Evolutionary conservation across 2,113 vertebrate species (phyloP), one percentile per base, ranked within the genome.

Genomic region (Nanorana parkeri): DNA sequence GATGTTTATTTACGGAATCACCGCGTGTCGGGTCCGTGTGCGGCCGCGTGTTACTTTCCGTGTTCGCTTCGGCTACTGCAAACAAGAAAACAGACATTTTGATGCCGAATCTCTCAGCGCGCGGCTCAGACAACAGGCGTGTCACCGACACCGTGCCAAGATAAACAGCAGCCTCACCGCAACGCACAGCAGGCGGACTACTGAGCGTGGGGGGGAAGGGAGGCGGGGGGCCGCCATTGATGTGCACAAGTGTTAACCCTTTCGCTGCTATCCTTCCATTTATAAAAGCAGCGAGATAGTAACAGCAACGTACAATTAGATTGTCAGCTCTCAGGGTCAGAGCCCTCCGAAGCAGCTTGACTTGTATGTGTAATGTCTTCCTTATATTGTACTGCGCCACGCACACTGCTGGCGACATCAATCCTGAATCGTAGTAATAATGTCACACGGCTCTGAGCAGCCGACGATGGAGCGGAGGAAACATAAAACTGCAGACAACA

Each of bases 121-220:
- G 86, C 85, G 87, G 87, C 89, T 90, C 87, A 87, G 88, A 88
- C 86, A 87, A 86, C 88, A 91, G 89, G 90, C 86, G 88, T 91
- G 90, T 87, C 90, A 81, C 20, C 84, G 7, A 4, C 77, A 61
- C 23, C 0, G 0, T 71, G 88, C 89, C 90, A 91, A 90, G 87
- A 90, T 86, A 89, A 91, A 90, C 90, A 91, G 29, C 55, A 26
- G 54, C 66, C 78, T 69, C 51, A 36, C 26, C 65, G 77, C 84
- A 84, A 65, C 0, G 0, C 80, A 20, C 36, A 68, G 74, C 7
- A 29, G 54, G 80, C 56, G 41, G 0, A 60, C 0, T 0, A 74
- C 83, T 78, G 20, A 32, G 51, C 85, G 51, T 60, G 29, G 84
- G 6, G 0, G 71, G 74, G 58, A 68, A 36, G n/a, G n/a, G n/a